Base-by-base conservation (phyloP, 2,888 invertebrate genomes). In the Tetanocera ferruginea region DNA sequence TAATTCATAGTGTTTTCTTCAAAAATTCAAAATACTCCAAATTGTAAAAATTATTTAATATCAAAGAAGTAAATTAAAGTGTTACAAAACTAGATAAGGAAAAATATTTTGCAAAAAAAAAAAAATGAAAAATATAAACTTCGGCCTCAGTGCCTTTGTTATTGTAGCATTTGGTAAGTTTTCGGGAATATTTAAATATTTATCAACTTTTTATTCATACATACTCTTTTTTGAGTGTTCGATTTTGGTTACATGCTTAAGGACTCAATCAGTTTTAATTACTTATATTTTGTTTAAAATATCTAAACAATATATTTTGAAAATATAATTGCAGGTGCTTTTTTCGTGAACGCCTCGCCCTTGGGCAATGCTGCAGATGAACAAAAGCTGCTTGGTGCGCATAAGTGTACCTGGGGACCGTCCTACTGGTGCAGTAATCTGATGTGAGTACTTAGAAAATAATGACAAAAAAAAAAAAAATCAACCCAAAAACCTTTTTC, bases 361-460 rank as follows among this genome's bases (percentile, higher is more conserved):
- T 34, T 77, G 31, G 66, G 67, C 37, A 60, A 76, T 71, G 77
- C 25, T 25, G 23, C 3, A 19, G 73, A 11, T 23, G 43, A 25
- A 17, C 51, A 71, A 34, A 80, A 82, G 67, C 80, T 93, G 37
- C 81, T 94, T 69, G 94, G 93, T 49, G 89, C 90, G 71, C 91
- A 92, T 67, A 91, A 92, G 85, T 96, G 96, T 87, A 94, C 94
- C 6, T 94, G 93, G 93, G 96, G 96, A 8, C 95, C 95, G 4
- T 90, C 93, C 0, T 96, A 94, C 86, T 96, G 96, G 96, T 96
- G 96, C 89, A 85, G 83, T 9, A 89, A 87, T 82, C 72, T 89
- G 62, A 86, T 86, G 89, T 89, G 83, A 88, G 88, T 87, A 51
- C 28, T n/a, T 11, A 8, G 9, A 9, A 23, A 43, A 37, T 17